phyloP scores from a whole-genome alignment of 1,140 invertebrate genomes.

The Drosophila athabasca region DNA sequence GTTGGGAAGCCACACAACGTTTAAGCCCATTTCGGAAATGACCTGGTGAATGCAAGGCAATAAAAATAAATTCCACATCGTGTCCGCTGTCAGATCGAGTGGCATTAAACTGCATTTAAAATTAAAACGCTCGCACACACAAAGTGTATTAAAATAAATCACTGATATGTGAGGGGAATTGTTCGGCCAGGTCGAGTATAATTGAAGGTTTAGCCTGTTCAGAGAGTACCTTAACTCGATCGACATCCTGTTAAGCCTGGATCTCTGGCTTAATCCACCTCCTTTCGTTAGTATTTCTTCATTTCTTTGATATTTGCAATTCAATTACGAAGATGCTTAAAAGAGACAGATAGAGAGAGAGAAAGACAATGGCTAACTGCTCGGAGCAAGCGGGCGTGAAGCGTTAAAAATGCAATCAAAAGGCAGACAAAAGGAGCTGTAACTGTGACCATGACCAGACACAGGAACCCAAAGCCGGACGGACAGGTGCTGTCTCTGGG shows the following conservation, averaged over 20 bases:
- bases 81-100: slow-evolving; percentile 58
- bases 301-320: slow-evolving; percentile 57
- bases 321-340: slow-evolving; percentile 54
- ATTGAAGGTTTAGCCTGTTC: slow-evolving; percentile 41
- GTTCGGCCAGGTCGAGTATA: background rate
- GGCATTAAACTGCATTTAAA: slow-evolving; percentile 73
- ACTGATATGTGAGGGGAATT: slow-evolving; percentile 3
- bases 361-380: slow-evolving; percentile 4
- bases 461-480: slow-evolving; percentile 22
- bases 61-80: slow-evolving; percentile 52
- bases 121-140: slow-evolving; percentile 26
- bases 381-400: slow-evolving; percentile 52
- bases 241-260: slow-evolving; percentile 13
- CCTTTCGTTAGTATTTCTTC: slow-evolving; percentile 1
- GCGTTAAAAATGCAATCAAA: slow-evolving; percentile 79
- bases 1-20: background rate
- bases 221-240: slow-evolving; percentile 27
- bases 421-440: slow-evolving; percentile 58
- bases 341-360: background rate
- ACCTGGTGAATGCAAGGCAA: slow-evolving; percentile 36
- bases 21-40: slow-evolving; percentile 24
- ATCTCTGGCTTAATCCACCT: slow-evolving; percentile 19
- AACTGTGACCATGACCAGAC: slow-evolving; percentile 68
- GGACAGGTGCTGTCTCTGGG: slow-evolving; percentile 16
- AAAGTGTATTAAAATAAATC: slow-evolving; percentile 73